Evolutionary conservation across 1,140 invertebrate genomes (phyloP).

Genomic region (Listronotus bonariensis): DNA sequence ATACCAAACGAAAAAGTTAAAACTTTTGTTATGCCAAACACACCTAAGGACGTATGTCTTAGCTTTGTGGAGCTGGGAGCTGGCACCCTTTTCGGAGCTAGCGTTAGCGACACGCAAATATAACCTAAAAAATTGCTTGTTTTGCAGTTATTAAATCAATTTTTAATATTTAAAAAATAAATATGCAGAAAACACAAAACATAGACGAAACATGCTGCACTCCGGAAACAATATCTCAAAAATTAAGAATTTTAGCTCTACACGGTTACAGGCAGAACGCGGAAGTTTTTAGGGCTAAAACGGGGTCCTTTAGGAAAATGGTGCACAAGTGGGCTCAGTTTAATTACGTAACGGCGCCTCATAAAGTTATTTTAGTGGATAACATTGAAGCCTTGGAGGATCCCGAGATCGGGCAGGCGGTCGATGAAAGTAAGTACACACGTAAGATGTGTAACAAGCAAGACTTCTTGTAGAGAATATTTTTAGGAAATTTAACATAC

Average conservation of each 20-base stretch:
- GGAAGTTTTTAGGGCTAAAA: constrained; percentile 72
- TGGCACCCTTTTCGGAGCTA: too few relatives aligned
- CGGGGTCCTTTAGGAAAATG: constrained; percentile 79
- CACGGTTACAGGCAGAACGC: constrained; percentile 84
- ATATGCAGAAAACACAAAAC: neutral
- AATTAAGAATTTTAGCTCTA: constrained; percentile 73
- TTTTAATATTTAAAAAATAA: too few relatives aligned
- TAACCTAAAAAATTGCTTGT: too few relatives aligned
- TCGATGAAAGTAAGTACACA: constrained; percentile 47
- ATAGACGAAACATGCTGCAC: constrained; percentile 36
- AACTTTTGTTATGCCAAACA: too few relatives aligned
- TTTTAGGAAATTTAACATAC: too few relatives aligned
- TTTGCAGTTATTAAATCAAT: too few relatives aligned
- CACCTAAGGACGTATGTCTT: too few relatives aligned
- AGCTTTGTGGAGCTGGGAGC: too few relatives aligned
- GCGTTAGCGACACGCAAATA: too few relatives aligned
- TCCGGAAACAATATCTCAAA: constrained; percentile 32
- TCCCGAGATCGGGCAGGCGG: constrained; percentile 48
- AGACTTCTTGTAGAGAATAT: too few relatives aligned
- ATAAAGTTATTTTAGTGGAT: constrained; percentile 66
- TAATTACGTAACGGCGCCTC: constrained; percentile 75
- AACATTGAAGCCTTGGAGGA: constrained; percentile 57
- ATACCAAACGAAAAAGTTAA: too few relatives aligned
- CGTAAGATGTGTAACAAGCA: too few relatives aligned
- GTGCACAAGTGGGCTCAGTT: constrained; percentile 75